phyloP scores from a whole-genome alignment of 1,140 invertebrate species.

The Drosophila saltans region DNA sequence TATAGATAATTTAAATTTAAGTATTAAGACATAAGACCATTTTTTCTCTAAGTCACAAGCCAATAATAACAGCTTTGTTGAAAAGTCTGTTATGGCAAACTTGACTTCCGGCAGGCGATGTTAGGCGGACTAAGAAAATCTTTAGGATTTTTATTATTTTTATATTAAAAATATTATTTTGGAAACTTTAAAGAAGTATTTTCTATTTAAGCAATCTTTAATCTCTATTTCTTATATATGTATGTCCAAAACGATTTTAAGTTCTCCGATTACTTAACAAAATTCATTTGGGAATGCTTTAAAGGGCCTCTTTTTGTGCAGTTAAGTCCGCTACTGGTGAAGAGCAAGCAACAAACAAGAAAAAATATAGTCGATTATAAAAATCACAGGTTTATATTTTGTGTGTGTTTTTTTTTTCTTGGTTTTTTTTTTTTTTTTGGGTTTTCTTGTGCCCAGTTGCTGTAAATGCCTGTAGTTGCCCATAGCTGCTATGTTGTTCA shows the following conservation, averaged over 20 bases:
- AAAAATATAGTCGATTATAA: conserved; percentile 15
- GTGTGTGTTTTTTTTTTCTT: conserved; percentile 9
- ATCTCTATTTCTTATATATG: too few relatives aligned
- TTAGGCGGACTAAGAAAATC: too few relatives aligned
- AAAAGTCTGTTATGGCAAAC: too few relatives aligned
- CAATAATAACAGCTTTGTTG: not conserved
- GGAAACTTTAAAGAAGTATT: too few relatives aligned
- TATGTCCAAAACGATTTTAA: too few relatives aligned
- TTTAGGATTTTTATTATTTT: too few relatives aligned
- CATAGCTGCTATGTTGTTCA: conserved; percentile 12
- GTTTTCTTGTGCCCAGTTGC: conserved; percentile 7
- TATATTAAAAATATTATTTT: too few relatives aligned
- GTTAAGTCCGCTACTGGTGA: not conserved
- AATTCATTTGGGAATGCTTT: too few relatives aligned
- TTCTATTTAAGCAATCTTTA: too few relatives aligned
- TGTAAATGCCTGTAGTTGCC: conserved; percentile 2
- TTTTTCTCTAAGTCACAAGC: not conserved
- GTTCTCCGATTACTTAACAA: too few relatives aligned
- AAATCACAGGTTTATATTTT: conserved; percentile 35
- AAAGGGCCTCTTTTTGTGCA: too few relatives aligned
- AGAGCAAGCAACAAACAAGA: conserved; percentile 9
- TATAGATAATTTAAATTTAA: conserved; percentile 11
- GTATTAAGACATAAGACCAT: conserved; percentile 10
- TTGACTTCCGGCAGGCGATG: too few relatives aligned
- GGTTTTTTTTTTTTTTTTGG: not conserved